phyloP scores from a whole-genome alignment of 2,113 vertebrate genomes.

The Tragelaphus scriptus region DNA sequence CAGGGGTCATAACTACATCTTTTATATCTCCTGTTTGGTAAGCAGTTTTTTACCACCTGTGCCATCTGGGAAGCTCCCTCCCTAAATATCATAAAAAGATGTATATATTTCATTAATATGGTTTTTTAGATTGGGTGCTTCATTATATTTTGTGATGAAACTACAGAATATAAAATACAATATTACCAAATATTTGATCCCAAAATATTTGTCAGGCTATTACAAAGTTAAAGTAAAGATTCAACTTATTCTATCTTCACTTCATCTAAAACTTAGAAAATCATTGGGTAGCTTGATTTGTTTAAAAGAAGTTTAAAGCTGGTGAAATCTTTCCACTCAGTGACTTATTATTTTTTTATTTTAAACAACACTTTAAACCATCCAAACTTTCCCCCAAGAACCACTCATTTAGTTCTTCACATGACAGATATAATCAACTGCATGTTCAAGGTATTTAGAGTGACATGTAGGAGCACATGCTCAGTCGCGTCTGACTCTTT shows the following conservation, averaged over 20 bases:
- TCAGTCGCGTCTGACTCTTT: rapidly evolving
- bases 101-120: background rate
- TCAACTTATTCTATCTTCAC: background rate
- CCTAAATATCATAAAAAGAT: background rate
- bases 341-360: background rate
- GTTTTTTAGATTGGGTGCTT: background rate
- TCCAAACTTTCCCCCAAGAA: background rate
- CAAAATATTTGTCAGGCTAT: background rate
- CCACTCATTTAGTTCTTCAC: background rate
- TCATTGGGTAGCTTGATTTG: background rate
- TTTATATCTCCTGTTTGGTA: background rate
- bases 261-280: background rate
- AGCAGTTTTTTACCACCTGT: background rate
- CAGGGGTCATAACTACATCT: rapidly evolving
- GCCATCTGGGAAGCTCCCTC: background rate
- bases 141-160: background rate
- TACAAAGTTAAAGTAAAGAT: background rate
- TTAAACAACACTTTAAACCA: background rate
- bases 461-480: background rate
- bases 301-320: background rate
- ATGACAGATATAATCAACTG: background rate
- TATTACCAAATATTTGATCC: background rate
- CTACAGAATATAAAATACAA: background rate
- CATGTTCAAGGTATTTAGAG: background rate
- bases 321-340: background rate